Evolutionary conservation across 2,113 vertebrate genomes (phyloP), one percentile per base, ranked within the genome.

Genomic region (Vulpes ferrilata): DNA sequence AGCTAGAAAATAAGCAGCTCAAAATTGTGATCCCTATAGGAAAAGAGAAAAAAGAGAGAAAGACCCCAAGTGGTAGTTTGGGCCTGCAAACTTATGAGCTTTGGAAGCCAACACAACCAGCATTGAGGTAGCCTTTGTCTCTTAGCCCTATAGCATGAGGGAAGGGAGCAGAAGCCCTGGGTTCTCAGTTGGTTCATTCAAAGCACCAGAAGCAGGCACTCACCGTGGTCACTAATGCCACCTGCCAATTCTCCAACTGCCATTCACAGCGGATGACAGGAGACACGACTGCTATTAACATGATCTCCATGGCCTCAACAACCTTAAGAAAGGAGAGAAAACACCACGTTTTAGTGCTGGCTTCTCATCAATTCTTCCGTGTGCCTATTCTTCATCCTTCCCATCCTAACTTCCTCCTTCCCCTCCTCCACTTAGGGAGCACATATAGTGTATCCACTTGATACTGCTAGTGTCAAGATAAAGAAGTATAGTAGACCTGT

Each of bases 301-400:
- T 99, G 98, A 99, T 99, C 99, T 99, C 99, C 99, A 99, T 99
- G 11, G 99, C 99, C 98, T 99, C 99, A 0, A 98, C 98, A 7
- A 99, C 99, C 99, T 99, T 79, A 0, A 59, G 30, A 74, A 55
- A 97, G 81, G 35, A 51, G 11, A 57, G 30, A 0, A 71, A 79
- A 32, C 0, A 11, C 3, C 15, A 1, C 0, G 17, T 55, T 57
- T 15, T 1, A 59, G 88, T 1, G 55, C 32, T 5, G 2, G 38
- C 3, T 32, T 15, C 57, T 38, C 22, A 0, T 8, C 20, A 30
- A 11, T 30, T 11, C 88, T 11, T 35, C 62, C 60, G 5, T 9
- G 64, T 27, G 65, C 25, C 76, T 74, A 5, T 16, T 43, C 12
- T 0, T 20, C 82, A 35, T 25, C 67, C 27, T n/a, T 51, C 79